A percentile compares a stretch with the other conserved stretches of the same genome.
Evolutionary conservation across 2,113 vertebrate species (phyloP).

Genomic region (Sarotherodon lohbergeri): DNA sequence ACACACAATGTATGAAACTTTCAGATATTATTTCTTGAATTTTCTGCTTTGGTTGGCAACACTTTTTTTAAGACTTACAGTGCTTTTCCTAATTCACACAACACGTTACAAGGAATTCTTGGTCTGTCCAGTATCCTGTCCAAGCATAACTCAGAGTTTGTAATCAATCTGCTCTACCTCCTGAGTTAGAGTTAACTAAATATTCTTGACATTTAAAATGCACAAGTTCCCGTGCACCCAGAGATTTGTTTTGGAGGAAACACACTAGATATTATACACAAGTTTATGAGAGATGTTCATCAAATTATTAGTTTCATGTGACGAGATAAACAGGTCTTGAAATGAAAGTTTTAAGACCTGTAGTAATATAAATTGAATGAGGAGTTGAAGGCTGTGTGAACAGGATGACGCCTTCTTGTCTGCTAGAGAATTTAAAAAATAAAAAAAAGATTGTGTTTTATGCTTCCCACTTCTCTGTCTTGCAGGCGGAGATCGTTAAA

Average conservation of each 20-base stretch:
- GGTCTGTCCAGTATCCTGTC: not conserved
- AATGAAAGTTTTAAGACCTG: not conserved
- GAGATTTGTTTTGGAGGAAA: not conserved
- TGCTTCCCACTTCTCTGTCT: slow-evolving; percentile 48
- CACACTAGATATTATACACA: not conserved
- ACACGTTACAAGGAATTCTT: not conserved
- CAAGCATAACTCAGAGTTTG: not conserved
- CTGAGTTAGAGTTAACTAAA: not conserved
- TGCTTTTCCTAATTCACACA: not conserved
- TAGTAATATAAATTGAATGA: not conserved
- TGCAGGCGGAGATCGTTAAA: slow-evolving; percentile 95
- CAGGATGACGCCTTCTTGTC: not conserved
- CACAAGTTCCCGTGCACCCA: not conserved
- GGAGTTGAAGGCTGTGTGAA: not conserved
- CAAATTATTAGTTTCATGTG: not conserved
- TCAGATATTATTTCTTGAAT: not conserved
- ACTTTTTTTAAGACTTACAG: not conserved
- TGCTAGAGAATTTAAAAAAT: not conserved
- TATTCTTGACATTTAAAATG: not conserved
- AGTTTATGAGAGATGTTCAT: not conserved
- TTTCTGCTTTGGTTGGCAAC: not conserved
- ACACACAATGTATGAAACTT: not conserved
- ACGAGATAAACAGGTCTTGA: not conserved
- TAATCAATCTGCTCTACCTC: not conserved
- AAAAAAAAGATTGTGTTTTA: not conserved